These are phyloP conservation scores for Nomada fucata DNA, from an alignment of 2,888 invertebrate genomes.

Conservation along the genomic window DNA sequence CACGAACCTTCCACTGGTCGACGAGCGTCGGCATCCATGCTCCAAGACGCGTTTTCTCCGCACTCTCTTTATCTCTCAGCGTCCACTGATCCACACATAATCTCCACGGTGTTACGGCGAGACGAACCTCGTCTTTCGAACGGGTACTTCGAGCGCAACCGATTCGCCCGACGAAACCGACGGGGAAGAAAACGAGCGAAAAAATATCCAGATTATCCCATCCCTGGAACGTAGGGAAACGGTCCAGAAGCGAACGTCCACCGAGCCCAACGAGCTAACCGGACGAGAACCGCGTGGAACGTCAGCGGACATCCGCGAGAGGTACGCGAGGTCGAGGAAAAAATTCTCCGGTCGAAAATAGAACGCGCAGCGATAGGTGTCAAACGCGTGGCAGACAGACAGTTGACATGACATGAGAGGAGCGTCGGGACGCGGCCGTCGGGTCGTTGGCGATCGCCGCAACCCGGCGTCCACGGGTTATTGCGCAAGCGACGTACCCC, in stretches of 20 bases:
- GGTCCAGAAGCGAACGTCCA: no score
- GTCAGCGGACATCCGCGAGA: background rate
- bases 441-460: conserved; percentile 30
- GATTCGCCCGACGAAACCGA: background rate
- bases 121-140: no score
- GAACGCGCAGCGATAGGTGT: conserved; percentile 64
- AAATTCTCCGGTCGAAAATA: conserved; percentile 29
- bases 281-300: no score
- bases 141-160: background rate
- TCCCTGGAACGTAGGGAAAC: background rate
- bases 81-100: no score
- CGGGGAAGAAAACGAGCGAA: no score
- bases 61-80: background rate
- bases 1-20: background rate
- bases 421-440: conserved; percentile 49
- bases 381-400: conserved; percentile 77
- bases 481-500: conserved; percentile 67
- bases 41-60: background rate
- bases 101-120: no score
- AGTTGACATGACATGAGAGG: conserved; percentile 80
- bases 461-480: conserved; percentile 30
- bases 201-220: background rate
- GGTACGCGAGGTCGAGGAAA: conserved; percentile 19
- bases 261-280: no score
- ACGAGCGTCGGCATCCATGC: background rate